Conservation (phyloP, 2,797 vertebrate genomes). For the Mus caroli region DNA sequence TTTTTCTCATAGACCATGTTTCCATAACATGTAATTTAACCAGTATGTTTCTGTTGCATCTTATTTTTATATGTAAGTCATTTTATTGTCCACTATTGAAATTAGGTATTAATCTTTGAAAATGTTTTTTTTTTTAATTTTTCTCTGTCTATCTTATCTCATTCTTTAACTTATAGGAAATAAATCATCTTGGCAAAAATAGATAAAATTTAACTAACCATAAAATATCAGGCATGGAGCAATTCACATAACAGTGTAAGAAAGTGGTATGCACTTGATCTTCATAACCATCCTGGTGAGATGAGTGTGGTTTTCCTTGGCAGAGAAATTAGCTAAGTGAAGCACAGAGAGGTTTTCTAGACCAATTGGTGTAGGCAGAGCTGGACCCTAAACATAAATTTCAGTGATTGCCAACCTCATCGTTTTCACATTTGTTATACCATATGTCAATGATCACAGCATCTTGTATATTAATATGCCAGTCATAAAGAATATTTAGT, state of each 20-base stretch:
- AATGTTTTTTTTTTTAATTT: neutral
- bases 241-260: neutral
- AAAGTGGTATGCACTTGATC: neutral
- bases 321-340: neutral
- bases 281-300: neutral
- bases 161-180: neutral
- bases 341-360: neutral
- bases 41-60: neutral
- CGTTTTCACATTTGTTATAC: neutral
- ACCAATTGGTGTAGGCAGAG: neutral
- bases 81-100: constrained; percentile 4
- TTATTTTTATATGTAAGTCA: neutral
- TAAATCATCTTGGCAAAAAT: neutral
- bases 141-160: neutral
- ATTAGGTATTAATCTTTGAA: neutral
- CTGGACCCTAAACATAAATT: neutral
- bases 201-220: neutral
- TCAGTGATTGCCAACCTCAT: neutral
- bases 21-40: neutral
- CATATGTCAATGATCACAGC: neutral
- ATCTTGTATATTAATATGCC: neutral
- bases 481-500: neutral
- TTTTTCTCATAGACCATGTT: neutral
- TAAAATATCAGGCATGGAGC: neutral
- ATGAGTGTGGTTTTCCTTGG: neutral